Evolutionary conservation across 2,113 vertebrate species (phyloP), one percentile per base, ranked within the genome.

Genomic region (Oryzias curvinotus): DNA sequence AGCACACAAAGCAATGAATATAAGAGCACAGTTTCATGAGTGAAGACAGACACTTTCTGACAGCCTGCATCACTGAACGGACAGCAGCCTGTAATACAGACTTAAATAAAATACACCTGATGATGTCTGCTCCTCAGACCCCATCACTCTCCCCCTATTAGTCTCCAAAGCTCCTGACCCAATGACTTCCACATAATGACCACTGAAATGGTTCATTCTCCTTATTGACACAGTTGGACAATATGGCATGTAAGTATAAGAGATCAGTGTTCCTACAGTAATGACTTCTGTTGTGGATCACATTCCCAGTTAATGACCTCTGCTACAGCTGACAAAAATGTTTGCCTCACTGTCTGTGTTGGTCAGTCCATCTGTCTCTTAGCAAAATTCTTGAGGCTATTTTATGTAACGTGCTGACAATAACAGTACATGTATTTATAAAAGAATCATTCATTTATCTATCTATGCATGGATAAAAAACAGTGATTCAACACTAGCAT

Each of bases 241-340:
- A 80, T 75, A 81, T 66, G 66, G 76, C 73, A 42, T 62, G 78
- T 68, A 71, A 57, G 53, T 69, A 66, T 71, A 52, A 63, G 57
- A 62, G 78, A 73, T 83, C 80, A 62, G 57, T 63, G 72, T 46
- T 76, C 64, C 75, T 72, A 47, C 69, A 73, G 65, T 80, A 80
- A 85, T 84, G 83, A 72, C 68, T 68, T 57, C 57, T 50, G 83
- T 82, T 68, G 81, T 78, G 82, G 86, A 76, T 87, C 80, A 78
- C 71, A 55, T 64, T 73, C 62, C 73, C 60, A 53, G 80, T 79
- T 82, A 86, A 87, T 79, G 86, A 87, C 83, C 83, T 85, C 63
- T 49, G 75, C 46, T 73, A 19, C 4, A 23, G 66, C 36, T 42
- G 68, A 73, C 67, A 68, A 54, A 61, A 56, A 53, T 41, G 77